Conservation (phyloP, 2,797 vertebrate genomes). For the Percopsis omiscomaycus region DNA sequence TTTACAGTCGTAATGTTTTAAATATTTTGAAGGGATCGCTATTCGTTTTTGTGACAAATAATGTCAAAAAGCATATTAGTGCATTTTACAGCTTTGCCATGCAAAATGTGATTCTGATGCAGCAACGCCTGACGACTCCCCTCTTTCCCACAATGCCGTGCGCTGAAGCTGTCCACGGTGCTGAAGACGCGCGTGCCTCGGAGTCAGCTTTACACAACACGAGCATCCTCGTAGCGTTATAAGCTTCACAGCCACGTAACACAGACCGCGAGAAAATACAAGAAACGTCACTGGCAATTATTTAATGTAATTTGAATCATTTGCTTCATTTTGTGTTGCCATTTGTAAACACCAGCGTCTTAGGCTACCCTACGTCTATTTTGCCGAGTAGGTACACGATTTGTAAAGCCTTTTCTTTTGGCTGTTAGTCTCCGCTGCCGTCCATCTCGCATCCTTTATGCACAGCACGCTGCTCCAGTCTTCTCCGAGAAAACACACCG, state of each 20-base stretch:
- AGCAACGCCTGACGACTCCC: constrained; percentile 72
- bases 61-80: background rate
- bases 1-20: background rate
- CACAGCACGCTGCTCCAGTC: constrained; percentile 77
- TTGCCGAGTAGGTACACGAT: constrained; percentile 1
- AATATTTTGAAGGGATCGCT: background rate
- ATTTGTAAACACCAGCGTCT: background rate
- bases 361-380: background rate
- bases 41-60: background rate
- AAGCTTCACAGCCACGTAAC: constrained; percentile 26
- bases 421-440: constrained; percentile 20
- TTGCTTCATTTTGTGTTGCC: background rate
- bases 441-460: constrained; percentile 75
- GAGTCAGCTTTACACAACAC: constrained; percentile 48
- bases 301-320: background rate
- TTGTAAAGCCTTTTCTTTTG: constrained; percentile 7
- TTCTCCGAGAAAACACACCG: constrained; percentile 70
- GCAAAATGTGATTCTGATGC: constrained; percentile 55
- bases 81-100: constrained; percentile 8
- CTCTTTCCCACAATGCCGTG: constrained; percentile 83
- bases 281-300: constrained; percentile 14
- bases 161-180: constrained; percentile 81
- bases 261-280: constrained; percentile 4
- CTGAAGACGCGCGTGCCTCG: constrained; percentile 82
- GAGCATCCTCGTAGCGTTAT: constrained; percentile 62